Base-by-base conservation (phyloP, 2,113 vertebrate genomes). In the Tympanuchus pallidicinctus region DNA sequence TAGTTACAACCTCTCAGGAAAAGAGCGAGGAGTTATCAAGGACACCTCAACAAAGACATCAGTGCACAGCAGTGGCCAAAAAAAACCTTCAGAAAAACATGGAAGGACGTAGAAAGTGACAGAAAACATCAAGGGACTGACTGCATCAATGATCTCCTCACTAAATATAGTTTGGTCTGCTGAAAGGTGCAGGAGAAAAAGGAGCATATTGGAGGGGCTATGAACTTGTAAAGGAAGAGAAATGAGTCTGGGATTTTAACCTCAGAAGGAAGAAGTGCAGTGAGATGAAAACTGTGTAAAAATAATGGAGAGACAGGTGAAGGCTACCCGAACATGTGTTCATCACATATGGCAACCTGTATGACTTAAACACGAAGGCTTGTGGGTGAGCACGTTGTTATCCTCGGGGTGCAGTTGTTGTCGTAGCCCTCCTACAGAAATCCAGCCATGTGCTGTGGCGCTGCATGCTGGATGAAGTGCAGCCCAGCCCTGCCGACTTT, bases 151-250 rank as follows among this genome's bases (percentile, higher is more conserved):
- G 4, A 13, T 79, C 91, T 85, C 74, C 89, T 88, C 72, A 38
- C 93, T 94, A 93, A 96, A 94, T 86, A 94, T 86, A 95, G 79
- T 36, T 92, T 50, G 43, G 74, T 63, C 82, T 94, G 79, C 79
- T n/a, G 8, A 43, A 82, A 72, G 89, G 81, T 70, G 69, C 61
- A 50, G 85, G 43, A 1, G 72, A 47, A 64, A 57, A 82, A 89
- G 73, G 78, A 85, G 67, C 66, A 2, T 38, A 1, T 27, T 69
- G 82, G 67, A 85, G 75, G 60, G 60, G 65, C 22, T 15, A 2
- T 38, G 87, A 45, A 65, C 32, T 42, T 70, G 54, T 52, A 24
- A 2, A 71, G 90, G 72, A 57, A 84, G 72, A 70, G 75, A 66
- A 91, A 85, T 21, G 28, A 61, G 77, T 1, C 61, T 6, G 52